Evolutionary conservation across 1,140 invertebrate species (phyloP).

Genomic region (Catajapyx aquilonaris): DNA sequence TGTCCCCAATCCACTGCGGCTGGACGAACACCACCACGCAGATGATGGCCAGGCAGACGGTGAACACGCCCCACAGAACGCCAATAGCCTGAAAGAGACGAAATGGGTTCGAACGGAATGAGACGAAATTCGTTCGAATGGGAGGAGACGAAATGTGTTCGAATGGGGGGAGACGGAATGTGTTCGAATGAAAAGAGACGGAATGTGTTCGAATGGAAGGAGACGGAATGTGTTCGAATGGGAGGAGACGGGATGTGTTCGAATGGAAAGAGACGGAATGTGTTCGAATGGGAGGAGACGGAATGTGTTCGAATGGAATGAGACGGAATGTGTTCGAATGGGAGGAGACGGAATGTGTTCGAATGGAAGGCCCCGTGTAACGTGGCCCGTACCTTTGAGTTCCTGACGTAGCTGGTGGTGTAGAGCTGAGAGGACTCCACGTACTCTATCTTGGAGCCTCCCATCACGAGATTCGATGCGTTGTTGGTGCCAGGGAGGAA

Average conservation of each 20-base stretch:
- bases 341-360: too few species aligned
- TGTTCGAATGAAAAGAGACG: too few species aligned
- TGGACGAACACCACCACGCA: conserved; percentile 84
- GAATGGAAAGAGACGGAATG: too few species aligned
- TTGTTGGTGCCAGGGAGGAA: too few species aligned
- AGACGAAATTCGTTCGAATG: not conserved
- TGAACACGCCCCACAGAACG: conserved; percentile 90
- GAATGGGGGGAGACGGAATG: too few species aligned
- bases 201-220: too few species aligned
- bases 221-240: too few species aligned
- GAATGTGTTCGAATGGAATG: too few species aligned
- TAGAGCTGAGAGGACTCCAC: conserved; percentile 72
- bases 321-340: not conserved
- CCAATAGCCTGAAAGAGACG: conserved; percentile 49
- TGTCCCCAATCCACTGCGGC: conserved; percentile 79
- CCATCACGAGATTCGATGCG: too few species aligned
- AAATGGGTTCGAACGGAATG: not conserved
- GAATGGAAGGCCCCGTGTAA: not conserved
- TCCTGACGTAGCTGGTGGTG: conserved; percentile 79
- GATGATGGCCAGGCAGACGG: conserved; percentile 90
- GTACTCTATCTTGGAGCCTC: conserved; percentile 60
- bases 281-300: too few species aligned
- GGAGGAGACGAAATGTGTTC: not conserved
- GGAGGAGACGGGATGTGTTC: too few species aligned
- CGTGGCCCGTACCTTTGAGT: too few species aligned